These are phyloP conservation scores for Pterostichus niger DNA, from an alignment of 2,888 invertebrate genomes.

Conservation along the genomic window DNA sequence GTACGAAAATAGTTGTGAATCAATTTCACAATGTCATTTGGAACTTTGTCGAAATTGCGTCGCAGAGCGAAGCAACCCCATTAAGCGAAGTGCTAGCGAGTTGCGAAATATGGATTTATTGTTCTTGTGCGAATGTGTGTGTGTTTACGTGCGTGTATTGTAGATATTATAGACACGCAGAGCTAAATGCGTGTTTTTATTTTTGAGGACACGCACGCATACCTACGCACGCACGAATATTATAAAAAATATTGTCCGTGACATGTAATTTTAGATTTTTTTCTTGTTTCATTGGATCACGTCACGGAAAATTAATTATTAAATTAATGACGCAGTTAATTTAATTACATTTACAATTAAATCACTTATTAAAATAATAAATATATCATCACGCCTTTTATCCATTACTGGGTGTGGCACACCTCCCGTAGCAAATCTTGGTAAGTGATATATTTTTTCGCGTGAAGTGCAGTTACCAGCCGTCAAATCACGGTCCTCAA, in stretches of 20 bases:
- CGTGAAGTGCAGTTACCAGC: too few relatives aligned
- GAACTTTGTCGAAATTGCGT: constrained; percentile 22
- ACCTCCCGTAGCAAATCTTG: too few relatives aligned
- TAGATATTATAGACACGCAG: constrained; percentile 46
- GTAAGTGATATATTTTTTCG: too few relatives aligned
- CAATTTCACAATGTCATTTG: background rate
- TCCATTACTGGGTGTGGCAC: too few relatives aligned
- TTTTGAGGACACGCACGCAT: constrained; percentile 47
- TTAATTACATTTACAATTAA: background rate
- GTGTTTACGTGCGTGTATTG: constrained; percentile 9
- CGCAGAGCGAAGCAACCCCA: constrained; percentile 4
- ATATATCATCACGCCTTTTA: too few relatives aligned
- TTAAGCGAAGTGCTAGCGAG: constrained; percentile 40
- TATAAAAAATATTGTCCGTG: constrained; percentile 31
- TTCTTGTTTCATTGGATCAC: constrained; percentile 5
- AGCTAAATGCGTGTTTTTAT: constrained; percentile 40
- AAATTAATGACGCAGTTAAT: constrained; percentile 9
- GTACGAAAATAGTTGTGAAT: background rate
- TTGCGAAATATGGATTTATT: constrained; percentile 46
- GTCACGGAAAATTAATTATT: background rate
- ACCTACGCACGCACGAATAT: constrained; percentile 40
- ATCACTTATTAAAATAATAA: too few relatives aligned
- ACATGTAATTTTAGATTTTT: constrained; percentile 32
- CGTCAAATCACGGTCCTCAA: too few relatives aligned
- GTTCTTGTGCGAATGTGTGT: constrained; percentile 37